Conservation (phyloP, 2,888 invertebrate genomes). For the Cheilosia soror region DNA sequence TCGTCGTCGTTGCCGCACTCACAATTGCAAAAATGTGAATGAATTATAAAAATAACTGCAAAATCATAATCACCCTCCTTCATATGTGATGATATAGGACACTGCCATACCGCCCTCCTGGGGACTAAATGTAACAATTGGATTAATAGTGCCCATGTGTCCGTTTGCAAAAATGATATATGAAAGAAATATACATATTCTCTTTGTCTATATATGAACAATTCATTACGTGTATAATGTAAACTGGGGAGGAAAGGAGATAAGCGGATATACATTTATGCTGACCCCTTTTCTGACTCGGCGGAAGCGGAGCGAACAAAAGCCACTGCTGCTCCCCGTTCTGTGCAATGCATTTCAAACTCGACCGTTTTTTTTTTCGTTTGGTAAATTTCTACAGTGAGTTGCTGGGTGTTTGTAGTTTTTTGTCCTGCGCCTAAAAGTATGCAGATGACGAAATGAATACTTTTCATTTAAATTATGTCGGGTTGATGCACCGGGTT, state of each 20-base stretch:
- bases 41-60: conserved; percentile 17
- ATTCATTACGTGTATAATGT: neutral
- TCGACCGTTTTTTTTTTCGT: too few relatives aligned
- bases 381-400: too few relatives aligned
- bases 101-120: neutral
- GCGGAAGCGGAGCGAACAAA: neutral
- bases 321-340: neutral
- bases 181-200: neutral
- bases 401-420: neutral
- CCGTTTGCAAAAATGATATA: neutral
- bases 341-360: too few relatives aligned
- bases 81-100: neutral
- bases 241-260: neutral
- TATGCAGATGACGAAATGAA: neutral
- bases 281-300: neutral
- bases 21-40: neutral
- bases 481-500: conserved; percentile 7
- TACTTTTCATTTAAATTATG: neutral
- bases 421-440: conserved; percentile 11
- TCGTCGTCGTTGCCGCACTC: neutral
- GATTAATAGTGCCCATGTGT: conserved; percentile 20
- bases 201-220: neutral
- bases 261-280: neutral
- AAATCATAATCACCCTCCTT: neutral
- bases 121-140: conserved; percentile 6